Conservation (phyloP, 2,888 invertebrate species). For the Kryphioiulus occultus region DNA sequence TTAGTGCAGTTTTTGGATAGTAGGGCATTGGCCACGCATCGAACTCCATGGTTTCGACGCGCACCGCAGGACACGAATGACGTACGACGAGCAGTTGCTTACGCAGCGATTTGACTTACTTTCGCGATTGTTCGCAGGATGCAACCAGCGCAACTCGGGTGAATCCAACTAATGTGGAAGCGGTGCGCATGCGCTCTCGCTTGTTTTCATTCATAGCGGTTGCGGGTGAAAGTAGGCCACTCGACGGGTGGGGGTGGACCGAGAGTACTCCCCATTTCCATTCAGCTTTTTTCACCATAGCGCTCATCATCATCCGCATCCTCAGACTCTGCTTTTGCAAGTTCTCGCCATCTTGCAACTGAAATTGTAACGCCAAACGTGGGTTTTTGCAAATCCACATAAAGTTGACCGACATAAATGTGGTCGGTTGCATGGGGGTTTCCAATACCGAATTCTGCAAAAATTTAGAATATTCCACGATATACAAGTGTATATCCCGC, state of each 20-base stretch:
- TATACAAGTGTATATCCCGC: too few species aligned
- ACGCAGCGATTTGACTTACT: constrained; percentile 23
- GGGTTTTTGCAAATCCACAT: too few species aligned
- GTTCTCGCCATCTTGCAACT: background rate
- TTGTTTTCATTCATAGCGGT: constrained; percentile 46
- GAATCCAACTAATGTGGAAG: background rate
- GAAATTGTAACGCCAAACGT: too few species aligned
- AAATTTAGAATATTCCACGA: too few species aligned
- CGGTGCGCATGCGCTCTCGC: constrained; percentile 21
- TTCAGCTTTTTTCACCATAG: background rate
- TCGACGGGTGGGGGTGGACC: constrained; percentile 20
- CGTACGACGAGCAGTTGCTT: background rate
- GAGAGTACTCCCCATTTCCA: background rate
- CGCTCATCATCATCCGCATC: background rate
- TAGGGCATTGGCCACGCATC: background rate
- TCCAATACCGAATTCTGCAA: too few species aligned
- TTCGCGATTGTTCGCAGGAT: background rate
- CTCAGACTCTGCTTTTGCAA: background rate
- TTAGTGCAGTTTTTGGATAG: background rate
- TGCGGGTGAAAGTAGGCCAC: constrained; percentile 35
- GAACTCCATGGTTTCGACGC: background rate
- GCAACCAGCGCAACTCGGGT: background rate
- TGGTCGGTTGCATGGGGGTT: too few species aligned
- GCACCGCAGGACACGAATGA: constrained; percentile 6
- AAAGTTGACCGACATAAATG: too few species aligned